Base-by-base conservation (phyloP, 1,140 invertebrate species). In the Bathynomus jamesi region DNA sequence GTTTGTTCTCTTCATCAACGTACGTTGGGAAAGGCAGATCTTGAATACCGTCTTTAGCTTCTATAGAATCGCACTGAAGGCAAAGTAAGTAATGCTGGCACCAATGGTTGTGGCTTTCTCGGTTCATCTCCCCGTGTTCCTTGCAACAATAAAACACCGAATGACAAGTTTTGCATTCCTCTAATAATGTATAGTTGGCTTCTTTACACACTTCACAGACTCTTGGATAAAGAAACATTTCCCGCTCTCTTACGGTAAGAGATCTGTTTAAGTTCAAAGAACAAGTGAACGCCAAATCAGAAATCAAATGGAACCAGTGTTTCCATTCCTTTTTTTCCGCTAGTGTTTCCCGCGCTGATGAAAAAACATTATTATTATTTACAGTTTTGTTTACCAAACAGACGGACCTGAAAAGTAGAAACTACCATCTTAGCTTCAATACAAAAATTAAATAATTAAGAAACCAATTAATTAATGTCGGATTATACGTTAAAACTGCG, bases 71-170 rank as follows among this genome's bases (percentile, higher is more conserved):
- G 28, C 72, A 74, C 29, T 67, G 24, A 8, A 74, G 29, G 21
- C 64, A 25, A 31, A 73, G 67, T 0, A 64, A 27, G 29, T 28
- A 66, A 25, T 40, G 25, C 21, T 29, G n/a, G n/a, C 72, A 74
- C 68, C 63, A 73, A 10, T 21, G 30, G 4, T 24, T 28, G 40
- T 74, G 72, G 2, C 53, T 61, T 60, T 61, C 21, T 11, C 28
- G 17, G 24, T 61, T 28, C 30, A 17, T 27, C 28, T 71, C 28
- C 65, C 25, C 4, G 28, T 72, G 71, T 64, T 71, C 70, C 2
- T 28, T 28, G 25, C 25, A 66, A 28, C 72, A 74, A 30, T 74
- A 74, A 27, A 74, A 73, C 10, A 71, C 72, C 17, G 72, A 74
- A 27, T 71, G 72, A 40, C 72, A 74, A 29, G 40, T 8, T 11